A percentile compares a stretch with the other conserved stretches of the same genome.
These are phyloP conservation scores for Sebastiscus tertius DNA, from an alignment of 2,797 vertebrate species.

Conservation along the genomic window DNA sequence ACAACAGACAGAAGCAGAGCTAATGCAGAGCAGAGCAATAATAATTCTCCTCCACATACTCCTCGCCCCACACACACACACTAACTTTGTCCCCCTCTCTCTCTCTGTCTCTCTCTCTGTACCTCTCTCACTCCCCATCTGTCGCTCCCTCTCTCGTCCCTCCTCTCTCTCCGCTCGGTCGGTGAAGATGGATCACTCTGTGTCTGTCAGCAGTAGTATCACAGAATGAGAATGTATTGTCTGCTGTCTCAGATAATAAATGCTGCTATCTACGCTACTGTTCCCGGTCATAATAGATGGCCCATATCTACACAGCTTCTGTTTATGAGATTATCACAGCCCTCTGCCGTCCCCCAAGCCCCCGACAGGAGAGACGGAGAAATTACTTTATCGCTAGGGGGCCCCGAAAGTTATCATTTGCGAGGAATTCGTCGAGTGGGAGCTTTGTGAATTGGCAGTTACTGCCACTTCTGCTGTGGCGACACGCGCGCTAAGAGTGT, in stretches of 20 bases:
- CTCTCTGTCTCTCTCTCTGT: conserved; percentile 25
- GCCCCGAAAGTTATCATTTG: conserved; percentile 79
- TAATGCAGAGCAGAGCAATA: conserved; percentile 49
- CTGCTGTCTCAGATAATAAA: conserved; percentile 83
- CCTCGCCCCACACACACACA: conserved; percentile 8
- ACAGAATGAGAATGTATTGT: conserved; percentile 83
- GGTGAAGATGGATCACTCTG: conserved; percentile 79
- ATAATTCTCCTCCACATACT: conserved; percentile 52
- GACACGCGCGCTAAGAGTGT: conserved; percentile 46
- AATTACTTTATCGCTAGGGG: conserved; percentile 82
- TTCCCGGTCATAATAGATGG: conserved; percentile 81
- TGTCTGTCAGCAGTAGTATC: conserved; percentile 83
- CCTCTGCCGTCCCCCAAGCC: conserved; percentile 65
- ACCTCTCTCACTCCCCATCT: conserved; percentile 66
- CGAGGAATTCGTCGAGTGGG: conserved; percentile 69
- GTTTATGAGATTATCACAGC: conserved; percentile 83
- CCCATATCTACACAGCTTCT: conserved; percentile 79
- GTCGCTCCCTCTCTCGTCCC: conserved; percentile 52
- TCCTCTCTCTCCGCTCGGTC: conserved; percentile 54
- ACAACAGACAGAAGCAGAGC: conserved; percentile 40
- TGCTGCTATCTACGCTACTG: conserved; percentile 78
- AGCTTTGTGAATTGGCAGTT: conserved; percentile 76
- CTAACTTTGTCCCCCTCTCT: conserved; percentile 47
- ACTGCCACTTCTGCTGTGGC: conserved; percentile 62
- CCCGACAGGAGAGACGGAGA: conserved; percentile 79